Evolutionary conservation across 2,797 vertebrate species (phyloP), one percentile per base, ranked within the genome.

Genomic region (Pseudopleuronectes americanus): DNA sequence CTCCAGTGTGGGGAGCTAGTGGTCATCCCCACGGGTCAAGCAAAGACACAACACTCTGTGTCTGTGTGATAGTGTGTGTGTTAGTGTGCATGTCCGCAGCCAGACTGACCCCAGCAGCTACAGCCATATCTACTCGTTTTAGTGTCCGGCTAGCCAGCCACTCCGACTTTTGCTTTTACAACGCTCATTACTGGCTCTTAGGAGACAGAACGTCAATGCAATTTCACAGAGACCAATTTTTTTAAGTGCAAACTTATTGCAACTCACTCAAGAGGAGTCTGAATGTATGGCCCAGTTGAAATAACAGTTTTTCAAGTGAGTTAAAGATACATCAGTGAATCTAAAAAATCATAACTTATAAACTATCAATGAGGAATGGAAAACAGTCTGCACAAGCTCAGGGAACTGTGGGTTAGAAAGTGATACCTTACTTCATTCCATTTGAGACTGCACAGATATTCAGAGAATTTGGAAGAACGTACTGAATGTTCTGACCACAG

Each of bases 1-100:
- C 64, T 85, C 59, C 74, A 67, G 84, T 84, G 82, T 74, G 84
- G 74, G 69, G 54, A 92, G 80, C 76, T 66, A 84, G 90, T 84
- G 83, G 90, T 79, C 81, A 90, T 89, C 77, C 75, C 79, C 70
- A 74, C 79, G 86, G 81, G 77, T 85, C 81, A 87, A 54, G 70
- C 74, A 26, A 57, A 82, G 74, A 85, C 59, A 80, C 59, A 77
- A 28, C 54, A 49, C 61, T 66, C 9, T 16, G 3, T 65, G 16
- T 74, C 45, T 56, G 24, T 64, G 19, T 56, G 51, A 22, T 38
- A 23, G 64, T 52, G 23, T 24, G 71, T 64, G 58, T 60, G 47
- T 70, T 17, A 14, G 64, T 28, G 75, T 70, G 67, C 8, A 2
- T 68, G 51, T 67, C 22, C 58, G 75, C 28, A 87, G 83, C 52